Conservation (phyloP, 1,140 invertebrate species). For the Chrysopa pallens region DNA sequence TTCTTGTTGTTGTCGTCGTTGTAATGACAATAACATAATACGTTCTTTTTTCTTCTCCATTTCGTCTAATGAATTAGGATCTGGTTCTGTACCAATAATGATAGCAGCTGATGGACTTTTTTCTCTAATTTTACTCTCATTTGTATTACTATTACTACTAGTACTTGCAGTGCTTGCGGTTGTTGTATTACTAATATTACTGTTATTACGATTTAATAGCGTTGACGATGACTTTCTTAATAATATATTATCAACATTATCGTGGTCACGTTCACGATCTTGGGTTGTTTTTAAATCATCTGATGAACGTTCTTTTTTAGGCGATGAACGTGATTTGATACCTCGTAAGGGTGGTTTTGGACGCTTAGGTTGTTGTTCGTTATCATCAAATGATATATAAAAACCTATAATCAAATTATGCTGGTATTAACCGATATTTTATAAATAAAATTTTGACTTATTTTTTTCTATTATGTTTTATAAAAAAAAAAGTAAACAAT, state of each 20-base stretch:
- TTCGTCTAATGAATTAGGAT: conserved; percentile 65
- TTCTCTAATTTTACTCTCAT: conserved; percentile 12
- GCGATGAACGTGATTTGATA: conserved; percentile 42
- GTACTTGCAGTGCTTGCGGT: conserved; percentile 7
- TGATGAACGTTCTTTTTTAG: conserved; percentile 43
- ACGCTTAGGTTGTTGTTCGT: conserved; percentile 55
- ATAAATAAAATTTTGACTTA: too few relatives aligned
- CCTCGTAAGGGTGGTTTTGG: conserved; percentile 69
- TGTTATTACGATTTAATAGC: background rate
- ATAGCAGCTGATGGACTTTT: conserved; percentile 30
- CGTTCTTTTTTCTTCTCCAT: conserved; percentile 81
- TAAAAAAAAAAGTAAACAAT: too few relatives aligned
- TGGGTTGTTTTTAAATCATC: background rate
- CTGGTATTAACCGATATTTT: too few relatives aligned
- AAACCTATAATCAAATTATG: conserved; percentile 66
- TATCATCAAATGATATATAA: conserved; percentile 80
- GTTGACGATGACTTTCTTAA: background rate
- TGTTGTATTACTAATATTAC: background rate
- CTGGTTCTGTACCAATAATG: conserved; percentile 48
- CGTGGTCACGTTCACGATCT: too few relatives aligned
- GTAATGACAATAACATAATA: conserved; percentile 70
- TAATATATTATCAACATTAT: too few relatives aligned
- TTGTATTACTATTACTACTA: conserved; percentile 18
- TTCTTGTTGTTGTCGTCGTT: conserved; percentile 75
- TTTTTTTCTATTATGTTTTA: too few relatives aligned